Conservation (phyloP, 2,888 invertebrate species). For the Macaria liturata region DNA sequence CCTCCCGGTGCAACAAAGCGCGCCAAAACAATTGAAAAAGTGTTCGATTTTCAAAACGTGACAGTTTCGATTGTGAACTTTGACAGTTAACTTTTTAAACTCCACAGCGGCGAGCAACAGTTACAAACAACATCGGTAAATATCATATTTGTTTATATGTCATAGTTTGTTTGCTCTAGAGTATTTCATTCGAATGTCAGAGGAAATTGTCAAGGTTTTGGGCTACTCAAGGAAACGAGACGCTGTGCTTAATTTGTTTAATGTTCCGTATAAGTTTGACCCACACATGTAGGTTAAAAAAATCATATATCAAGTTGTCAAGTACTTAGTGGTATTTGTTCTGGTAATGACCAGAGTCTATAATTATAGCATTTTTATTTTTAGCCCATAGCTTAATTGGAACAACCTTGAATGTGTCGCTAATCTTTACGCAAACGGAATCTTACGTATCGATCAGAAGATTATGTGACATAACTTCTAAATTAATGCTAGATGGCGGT, state of each 20-base stretch:
- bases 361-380: constrained; percentile 42
- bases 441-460: constrained; percentile 46
- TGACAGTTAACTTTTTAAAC: constrained; percentile 49
- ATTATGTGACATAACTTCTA: constrained; percentile 57
- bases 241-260: constrained; percentile 23
- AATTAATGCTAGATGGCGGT: constrained; percentile 13
- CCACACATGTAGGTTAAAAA: no score
- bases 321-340: constrained; percentile 18
- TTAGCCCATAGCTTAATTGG: constrained; percentile 49
- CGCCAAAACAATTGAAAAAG: constrained; percentile 53
- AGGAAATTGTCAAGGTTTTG: constrained; percentile 33
- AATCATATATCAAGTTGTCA: neutral
- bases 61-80: constrained; percentile 50
- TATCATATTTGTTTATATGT: constrained; percentile 12
- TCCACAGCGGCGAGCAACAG: constrained; percentile 53
- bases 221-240: constrained; percentile 25
- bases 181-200: constrained; percentile 26
- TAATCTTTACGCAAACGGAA: constrained; percentile 61
- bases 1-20: constrained; percentile 42
- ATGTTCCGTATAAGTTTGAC: constrained; percentile 13
- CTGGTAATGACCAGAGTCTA: constrained; percentile 37
- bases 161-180: constrained; percentile 28
- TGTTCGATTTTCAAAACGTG: constrained; percentile 49
- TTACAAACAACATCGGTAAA: neutral
- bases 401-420: constrained; percentile 63